phyloP scores from a whole-genome alignment of 2,888 invertebrate genomes.

The Drosophila paucipuncta region DNA sequence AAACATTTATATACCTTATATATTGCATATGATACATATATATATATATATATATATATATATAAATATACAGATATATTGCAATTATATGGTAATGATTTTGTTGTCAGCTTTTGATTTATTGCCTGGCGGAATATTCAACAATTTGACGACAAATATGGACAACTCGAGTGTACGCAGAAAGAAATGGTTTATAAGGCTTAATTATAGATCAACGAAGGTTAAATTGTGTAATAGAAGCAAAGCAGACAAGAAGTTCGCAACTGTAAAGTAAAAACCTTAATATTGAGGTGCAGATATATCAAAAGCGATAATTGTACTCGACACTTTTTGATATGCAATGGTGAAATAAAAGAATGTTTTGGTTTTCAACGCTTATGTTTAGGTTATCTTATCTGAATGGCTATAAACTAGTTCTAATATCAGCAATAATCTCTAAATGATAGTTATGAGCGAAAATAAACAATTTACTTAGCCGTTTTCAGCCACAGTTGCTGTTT shows the following conservation, averaged over 20 bases:
- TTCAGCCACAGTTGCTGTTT: neutral
- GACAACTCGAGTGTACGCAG: constrained; percentile 15
- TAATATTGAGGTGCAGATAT: constrained; percentile 19
- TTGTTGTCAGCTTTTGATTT: constrained; percentile 64
- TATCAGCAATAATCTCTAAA: neutral
- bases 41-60: constrained; percentile 8
- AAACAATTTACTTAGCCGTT: neutral
- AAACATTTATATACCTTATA: constrained; percentile 20
- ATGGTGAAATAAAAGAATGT: neutral
- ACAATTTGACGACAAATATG: constrained; percentile 39
- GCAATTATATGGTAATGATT: constrained; percentile 66
- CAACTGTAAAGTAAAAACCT: neutral
- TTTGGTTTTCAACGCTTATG: neutral
- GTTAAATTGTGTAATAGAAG: constrained; percentile 27
- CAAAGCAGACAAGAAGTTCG: neutral
- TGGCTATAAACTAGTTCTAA: neutral
- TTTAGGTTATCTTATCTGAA: constrained; percentile 37
- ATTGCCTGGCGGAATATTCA: constrained; percentile 40
- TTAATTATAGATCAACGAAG: constrained; percentile 31
- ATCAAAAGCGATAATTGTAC: constrained; percentile 4
- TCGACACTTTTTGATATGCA: constrained; percentile 14
- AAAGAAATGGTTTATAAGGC: constrained; percentile 24
- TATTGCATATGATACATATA: constrained; percentile 12
- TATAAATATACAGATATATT: constrained; percentile 8
- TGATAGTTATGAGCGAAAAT: neutral